Percentiles rank a stretch among this genome's conserved stretches.
Conservation (phyloP, 2,113 vertebrate species). For the Megaptera novaeangliae region DNA sequence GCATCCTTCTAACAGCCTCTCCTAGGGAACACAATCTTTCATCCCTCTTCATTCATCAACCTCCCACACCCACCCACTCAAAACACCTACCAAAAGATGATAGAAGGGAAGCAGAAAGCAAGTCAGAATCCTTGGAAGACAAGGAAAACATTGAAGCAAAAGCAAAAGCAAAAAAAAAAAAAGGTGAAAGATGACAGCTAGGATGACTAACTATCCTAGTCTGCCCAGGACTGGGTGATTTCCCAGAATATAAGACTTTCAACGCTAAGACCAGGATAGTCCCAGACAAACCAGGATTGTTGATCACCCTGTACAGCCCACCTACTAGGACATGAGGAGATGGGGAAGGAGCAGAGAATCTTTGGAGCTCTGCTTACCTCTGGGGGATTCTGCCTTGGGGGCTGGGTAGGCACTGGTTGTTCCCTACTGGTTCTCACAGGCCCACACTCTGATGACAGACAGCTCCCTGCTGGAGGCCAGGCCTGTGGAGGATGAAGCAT, state of each 20-base stretch:
- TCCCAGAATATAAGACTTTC: neutral
- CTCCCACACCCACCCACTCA: neutral
- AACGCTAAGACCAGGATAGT: neutral
- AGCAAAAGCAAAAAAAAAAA: neutral
- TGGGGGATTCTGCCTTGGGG: neutral
- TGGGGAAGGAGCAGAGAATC: neutral
- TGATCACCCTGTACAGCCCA: neutral
- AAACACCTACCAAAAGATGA: neutral
- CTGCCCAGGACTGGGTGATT: neutral
- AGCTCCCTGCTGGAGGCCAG: conserved; percentile 56
- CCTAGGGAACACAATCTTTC: neutral
- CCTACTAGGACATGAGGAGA: neutral
- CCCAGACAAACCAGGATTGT: neutral
- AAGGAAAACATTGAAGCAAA: neutral
- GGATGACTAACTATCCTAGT: neutral
- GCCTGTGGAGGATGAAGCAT: conserved; percentile 23
- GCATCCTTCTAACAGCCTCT: neutral
- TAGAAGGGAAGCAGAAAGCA: neutral
- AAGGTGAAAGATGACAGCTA: neutral
- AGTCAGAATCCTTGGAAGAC: neutral
- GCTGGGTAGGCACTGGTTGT: neutral
- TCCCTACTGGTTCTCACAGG: neutral
- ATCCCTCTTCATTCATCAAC: neutral
- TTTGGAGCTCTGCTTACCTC: conserved; percentile 49
- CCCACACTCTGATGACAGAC: neutral